Evolutionary conservation across 1,140 invertebrate species (phyloP), one percentile per base, ranked within the genome.

Genomic region (honey bee (Apis mellifera)): DNA sequence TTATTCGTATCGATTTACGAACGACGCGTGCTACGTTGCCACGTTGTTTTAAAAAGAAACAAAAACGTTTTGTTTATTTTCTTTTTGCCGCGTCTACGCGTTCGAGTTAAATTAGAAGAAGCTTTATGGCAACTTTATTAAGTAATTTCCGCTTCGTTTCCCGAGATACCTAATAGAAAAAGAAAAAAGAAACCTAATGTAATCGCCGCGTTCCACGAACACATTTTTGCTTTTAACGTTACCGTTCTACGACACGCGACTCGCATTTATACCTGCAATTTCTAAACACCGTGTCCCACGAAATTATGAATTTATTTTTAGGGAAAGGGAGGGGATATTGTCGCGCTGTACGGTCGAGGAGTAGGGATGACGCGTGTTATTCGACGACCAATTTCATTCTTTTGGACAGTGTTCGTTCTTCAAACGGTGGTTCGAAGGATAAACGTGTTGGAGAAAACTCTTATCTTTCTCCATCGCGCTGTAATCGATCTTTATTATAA

Each of bases 151-250:
- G 9, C 2, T 0, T 42, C 5, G 48, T 42, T 50, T 50, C 48
- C 21, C 48, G n/a, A 68, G 50, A n/a, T 68, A 13, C 1, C 21
- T n/a, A 48, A 68, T 50, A n/a, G n/a, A 65, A 48, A 48, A 21
- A 21, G 8, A 26, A 54, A 32, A 32, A 8, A 26, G 15, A 60
- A 7, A n/a, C 9, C n/a, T 19, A n/a, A 50, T 50, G 9, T 42
- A 48, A 68, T 68, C 42, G 42, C 21, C 26, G 5, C 42, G 19
- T 9, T 48, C 11, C 13, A 42, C 19, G 42, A 48, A 68, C 65
- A 68, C 32, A 68, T n/a, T 42, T 68, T 48, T 68, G 65, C 32
- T 68, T 68, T 48, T 50, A 68, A 12, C 65, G 42, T 68, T n/a
- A 68, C 65, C 7, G 42, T 21, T 48, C n/a, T 48, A 48, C n/a